A percentile compares a stretch with the other conserved stretches of the same genome.
Evolutionary conservation across 2,113 vertebrate genomes (phyloP).

Genomic region (Malurus alboscapulatus): DNA sequence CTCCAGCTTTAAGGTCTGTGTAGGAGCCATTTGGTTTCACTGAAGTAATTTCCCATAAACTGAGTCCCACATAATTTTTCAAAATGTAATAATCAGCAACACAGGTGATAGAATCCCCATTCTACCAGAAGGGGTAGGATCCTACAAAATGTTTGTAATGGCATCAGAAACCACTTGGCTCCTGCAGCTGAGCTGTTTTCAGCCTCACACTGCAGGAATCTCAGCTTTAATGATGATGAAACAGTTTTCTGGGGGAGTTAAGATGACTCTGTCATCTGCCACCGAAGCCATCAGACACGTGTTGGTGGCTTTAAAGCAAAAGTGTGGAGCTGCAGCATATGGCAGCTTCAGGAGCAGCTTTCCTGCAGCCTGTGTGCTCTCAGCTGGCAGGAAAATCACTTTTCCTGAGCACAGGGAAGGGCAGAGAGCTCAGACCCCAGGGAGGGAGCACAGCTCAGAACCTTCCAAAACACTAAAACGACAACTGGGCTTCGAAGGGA

Average conservation of each 20-base stretch:
- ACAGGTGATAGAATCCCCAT: neutral
- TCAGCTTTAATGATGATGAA: neutral
- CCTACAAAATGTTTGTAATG: neutral
- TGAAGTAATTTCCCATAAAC: neutral
- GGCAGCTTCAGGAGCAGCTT: neutral
- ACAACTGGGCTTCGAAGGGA: neutral
- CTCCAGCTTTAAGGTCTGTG: neutral
- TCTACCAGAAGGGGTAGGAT: neutral
- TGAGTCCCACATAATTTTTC: neutral
- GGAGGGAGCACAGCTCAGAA: neutral
- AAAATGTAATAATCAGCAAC: neutral
- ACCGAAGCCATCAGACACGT: neutral
- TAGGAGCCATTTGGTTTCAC: neutral
- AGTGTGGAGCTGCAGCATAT: neutral
- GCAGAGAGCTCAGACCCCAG: neutral
- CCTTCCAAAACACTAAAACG: neutral
- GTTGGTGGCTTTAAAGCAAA: neutral
- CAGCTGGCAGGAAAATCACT: neutral
- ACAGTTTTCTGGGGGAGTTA: neutral
- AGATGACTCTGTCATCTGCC: neutral
- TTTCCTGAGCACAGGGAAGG: neutral
- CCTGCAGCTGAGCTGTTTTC: neutral
- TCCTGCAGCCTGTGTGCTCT: neutral
- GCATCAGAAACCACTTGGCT: neutral
- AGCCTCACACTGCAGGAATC: neutral